phyloP scores from a whole-genome alignment of 1,140 invertebrate species.

The Aphaenogaster ashmeadi region DNA sequence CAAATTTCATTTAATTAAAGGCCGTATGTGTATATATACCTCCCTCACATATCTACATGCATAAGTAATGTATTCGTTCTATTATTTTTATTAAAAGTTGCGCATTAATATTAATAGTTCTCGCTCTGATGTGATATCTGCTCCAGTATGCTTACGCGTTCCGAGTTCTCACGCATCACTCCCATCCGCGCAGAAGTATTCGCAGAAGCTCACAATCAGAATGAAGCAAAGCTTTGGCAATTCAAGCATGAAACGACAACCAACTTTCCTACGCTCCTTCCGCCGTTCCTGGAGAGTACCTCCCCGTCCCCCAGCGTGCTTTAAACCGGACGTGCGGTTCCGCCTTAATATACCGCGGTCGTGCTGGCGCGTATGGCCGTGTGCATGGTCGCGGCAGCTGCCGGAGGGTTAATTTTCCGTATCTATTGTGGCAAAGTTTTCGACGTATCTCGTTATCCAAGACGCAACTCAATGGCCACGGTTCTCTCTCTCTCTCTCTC shows the following conservation, averaged over 20 bases:
- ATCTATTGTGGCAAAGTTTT: slow-evolving; percentile 62
- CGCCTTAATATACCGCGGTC: slow-evolving; percentile 11
- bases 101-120: not conserved
- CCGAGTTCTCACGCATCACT: not conserved
- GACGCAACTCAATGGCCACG: slow-evolving; percentile 37
- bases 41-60: not conserved
- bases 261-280: slow-evolving; percentile 28
- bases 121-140: not conserved
- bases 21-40: not conserved
- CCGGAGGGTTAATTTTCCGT: slow-evolving; percentile 55
- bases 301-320: not conserved
- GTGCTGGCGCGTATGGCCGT: not conserved
- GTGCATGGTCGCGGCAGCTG: slow-evolving; percentile 29
- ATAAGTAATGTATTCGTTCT: not conserved
- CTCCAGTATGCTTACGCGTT: not conserved
- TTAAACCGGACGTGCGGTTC: slow-evolving; percentile 43
- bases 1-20: slow-evolving; percentile 18
- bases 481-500: not conserved
- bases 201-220: not conserved
- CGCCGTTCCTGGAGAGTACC: not conserved
- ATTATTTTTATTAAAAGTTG: not conserved
- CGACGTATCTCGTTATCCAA: slow-evolving; percentile 64
- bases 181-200: not conserved
- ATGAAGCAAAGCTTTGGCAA: slow-evolving; percentile 39
- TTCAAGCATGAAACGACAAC: slow-evolving; percentile 35